These are phyloP conservation scores for Narcine bancroftii DNA, from an alignment of 2,113 vertebrate genomes.

Conservation along the genomic window DNA sequence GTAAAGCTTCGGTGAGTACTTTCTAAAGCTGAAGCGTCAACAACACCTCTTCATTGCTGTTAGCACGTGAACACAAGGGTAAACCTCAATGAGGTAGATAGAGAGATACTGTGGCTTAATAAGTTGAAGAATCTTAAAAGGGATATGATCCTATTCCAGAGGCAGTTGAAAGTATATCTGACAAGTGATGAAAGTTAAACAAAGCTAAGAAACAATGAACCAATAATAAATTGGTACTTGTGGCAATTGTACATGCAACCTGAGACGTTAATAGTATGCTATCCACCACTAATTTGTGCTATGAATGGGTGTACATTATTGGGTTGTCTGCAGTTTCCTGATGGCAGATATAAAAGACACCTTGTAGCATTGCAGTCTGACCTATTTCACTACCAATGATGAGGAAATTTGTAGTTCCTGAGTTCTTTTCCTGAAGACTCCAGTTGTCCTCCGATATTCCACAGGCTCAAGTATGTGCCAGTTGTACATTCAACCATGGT, in stretches of 20 bases:
- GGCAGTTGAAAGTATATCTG: too few relatives aligned
- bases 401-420: not conserved
- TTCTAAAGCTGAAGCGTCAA: not conserved
- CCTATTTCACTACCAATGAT: too few relatives aligned
- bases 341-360: too few relatives aligned
- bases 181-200: too few relatives aligned
- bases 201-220: too few relatives aligned
- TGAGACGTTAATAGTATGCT: too few relatives aligned
- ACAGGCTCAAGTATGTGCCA: not conserved
- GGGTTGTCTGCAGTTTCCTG: too few relatives aligned
- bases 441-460: not conserved
- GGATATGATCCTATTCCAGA: not conserved
- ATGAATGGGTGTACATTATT: too few relatives aligned
- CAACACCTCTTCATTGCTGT: not conserved
- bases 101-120: not conserved
- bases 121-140: not conserved
- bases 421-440: not conserved
- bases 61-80: not conserved
- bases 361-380: too few relatives aligned
- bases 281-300: too few relatives aligned
- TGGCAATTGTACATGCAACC: too few relatives aligned
- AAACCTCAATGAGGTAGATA: not conserved
- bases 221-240: too few relatives aligned
- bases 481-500: not conserved
- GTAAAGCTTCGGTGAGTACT: conserved; percentile 92